Percentiles rank a stretch among this genome's conserved stretches.
These are phyloP conservation scores for Tinamus major DNA, from an alignment of 2,797 vertebrate species.

Conservation along the genomic window DNA sequence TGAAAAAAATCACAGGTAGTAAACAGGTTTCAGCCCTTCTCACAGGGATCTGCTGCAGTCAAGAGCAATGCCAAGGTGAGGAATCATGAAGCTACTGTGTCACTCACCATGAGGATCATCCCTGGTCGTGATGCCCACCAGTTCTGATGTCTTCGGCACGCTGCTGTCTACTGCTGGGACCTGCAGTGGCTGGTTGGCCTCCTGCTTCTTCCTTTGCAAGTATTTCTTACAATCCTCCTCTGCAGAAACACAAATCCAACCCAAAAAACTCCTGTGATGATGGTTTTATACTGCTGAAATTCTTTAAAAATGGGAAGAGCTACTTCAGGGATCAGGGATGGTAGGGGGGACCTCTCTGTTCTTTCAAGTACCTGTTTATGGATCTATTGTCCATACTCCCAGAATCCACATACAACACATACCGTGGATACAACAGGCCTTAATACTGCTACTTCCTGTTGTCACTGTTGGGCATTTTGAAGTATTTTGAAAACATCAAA, in stretches of 20 bases:
- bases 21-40: background rate
- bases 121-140: conserved; percentile 83
- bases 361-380: background rate
- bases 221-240: conserved; percentile 89
- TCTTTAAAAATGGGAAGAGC: background rate
- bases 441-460: background rate
- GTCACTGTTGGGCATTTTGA: background rate
- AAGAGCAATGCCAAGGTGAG: rapidly evolving
- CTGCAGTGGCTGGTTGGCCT: conserved; percentile 86
- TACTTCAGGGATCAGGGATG: background rate
- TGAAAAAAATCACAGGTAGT: rapidly evolving
- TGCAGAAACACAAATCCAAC: conserved; percentile 57
- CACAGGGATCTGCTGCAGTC: background rate
- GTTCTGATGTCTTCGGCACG: conserved; percentile 74
- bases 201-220: conserved; percentile 70
- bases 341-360: background rate
- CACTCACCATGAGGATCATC: conserved; percentile 86
- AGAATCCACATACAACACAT: background rate
- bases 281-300: background rate
- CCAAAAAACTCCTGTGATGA: rapidly evolving
- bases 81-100: background rate
- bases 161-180: conserved; percentile 92
- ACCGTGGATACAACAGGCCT: background rate
- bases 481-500: background rate
- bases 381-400: background rate